These are phyloP conservation scores for Andrena bicolor DNA, from an alignment of 2,888 invertebrate species.

Conservation along the genomic window DNA sequence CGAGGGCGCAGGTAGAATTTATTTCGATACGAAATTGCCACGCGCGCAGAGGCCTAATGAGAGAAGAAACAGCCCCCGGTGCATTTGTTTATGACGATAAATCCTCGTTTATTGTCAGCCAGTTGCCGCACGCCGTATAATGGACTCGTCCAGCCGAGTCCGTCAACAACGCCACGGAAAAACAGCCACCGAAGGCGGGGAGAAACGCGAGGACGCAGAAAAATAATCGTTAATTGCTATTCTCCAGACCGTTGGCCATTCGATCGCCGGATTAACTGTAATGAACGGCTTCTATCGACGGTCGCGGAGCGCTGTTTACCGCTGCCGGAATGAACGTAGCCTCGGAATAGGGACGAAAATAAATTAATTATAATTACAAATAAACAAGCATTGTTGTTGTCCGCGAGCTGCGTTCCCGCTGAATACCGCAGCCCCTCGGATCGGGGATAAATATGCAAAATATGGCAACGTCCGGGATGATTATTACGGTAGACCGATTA, in stretches of 20 bases:
- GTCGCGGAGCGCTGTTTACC: not conserved
- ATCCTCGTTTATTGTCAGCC: constrained; percentile 61
- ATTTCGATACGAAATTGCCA: constrained; percentile 63
- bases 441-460: constrained; percentile 27
- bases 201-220: constrained; percentile 29
- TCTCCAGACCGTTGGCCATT: constrained; percentile 32
- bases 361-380: constrained; percentile 46
- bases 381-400: constrained; percentile 33
- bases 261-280: constrained; percentile 52
- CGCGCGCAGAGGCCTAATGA: constrained; percentile 64
- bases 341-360: constrained; percentile 19
- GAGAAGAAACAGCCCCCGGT: constrained; percentile 50
- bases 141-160: constrained; percentile 52
- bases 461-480: not conserved
- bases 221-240: constrained; percentile 63
- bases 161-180: constrained; percentile 54
- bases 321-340: not conserved
- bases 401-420: not conserved
- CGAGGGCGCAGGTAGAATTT: constrained; percentile 50
- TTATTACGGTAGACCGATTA: constrained; percentile 12
- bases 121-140: constrained; percentile 50
- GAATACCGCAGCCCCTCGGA: not conserved
- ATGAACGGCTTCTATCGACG: constrained; percentile 50
- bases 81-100: constrained; percentile 69
- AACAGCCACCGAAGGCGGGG: constrained; percentile 7